Evolutionary conservation across 1,140 invertebrate species (phyloP).

Genomic region (Euura lappo): DNA sequence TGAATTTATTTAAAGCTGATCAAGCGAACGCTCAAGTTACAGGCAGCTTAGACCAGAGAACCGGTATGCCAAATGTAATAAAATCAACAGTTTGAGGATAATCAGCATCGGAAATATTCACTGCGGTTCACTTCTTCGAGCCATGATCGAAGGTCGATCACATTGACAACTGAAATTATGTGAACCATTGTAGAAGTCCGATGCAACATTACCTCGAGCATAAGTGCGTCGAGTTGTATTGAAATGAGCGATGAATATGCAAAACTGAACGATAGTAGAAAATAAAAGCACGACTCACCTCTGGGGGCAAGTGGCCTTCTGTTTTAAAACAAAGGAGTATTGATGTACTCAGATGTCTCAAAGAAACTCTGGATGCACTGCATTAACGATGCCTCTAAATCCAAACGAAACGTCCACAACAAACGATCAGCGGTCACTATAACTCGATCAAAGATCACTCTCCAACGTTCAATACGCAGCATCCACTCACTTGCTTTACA

Average conservation of each 20-base stretch:
- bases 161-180: not conserved
- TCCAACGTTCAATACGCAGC: not conserved
- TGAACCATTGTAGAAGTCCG: not conserved
- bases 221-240: not conserved
- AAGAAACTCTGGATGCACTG: not conserved
- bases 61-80: too few relatives aligned
- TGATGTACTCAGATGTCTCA: not conserved
- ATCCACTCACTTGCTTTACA: not conserved
- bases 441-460: not conserved
- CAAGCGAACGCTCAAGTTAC: too few relatives aligned
- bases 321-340: not conserved
- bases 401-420: not conserved
- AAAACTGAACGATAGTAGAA: not conserved
- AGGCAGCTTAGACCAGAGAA: too few relatives aligned
- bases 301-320: conserved; percentile 4
- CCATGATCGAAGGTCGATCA: not conserved
- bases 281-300: not conserved
- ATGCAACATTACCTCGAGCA: not conserved
- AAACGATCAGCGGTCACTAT: not conserved
- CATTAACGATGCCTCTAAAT: not conserved
- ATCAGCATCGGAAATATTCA: not conserved
- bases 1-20: too few relatives aligned
- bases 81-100: too few relatives aligned
- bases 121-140: not conserved
- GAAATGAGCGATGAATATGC: not conserved